A percentile compares a stretch with the other conserved stretches of the same genome.
Evolutionary conservation across 2,113 vertebrate genomes (phyloP).

Genomic region (Calyptommatus sinebrachiatus): DNA sequence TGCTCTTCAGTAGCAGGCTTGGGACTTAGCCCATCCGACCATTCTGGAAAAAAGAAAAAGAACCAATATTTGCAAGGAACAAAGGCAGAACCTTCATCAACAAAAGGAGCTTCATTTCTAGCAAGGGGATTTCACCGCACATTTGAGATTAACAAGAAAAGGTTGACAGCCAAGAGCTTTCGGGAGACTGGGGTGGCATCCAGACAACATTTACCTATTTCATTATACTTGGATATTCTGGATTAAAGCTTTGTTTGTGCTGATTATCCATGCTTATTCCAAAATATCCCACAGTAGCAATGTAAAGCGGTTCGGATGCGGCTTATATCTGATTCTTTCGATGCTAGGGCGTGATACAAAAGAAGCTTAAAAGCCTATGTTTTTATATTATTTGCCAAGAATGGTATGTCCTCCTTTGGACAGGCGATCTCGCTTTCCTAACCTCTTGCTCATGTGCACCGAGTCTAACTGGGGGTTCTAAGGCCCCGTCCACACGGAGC

Average conservation of each 20-base stretch:
- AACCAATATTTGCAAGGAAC: slow-evolving; percentile 34
- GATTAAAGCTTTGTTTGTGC: no score
- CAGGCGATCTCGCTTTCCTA: neutral
- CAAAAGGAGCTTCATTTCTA: slow-evolving; percentile 2
- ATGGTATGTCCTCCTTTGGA: slow-evolving; percentile 51
- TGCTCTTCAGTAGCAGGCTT: neutral
- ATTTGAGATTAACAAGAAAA: no score
- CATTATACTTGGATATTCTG: no score
- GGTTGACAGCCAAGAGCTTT: no score
- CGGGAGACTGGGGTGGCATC: no score
- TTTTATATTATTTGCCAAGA: slow-evolving; percentile 55
- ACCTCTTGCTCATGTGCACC: neutral
- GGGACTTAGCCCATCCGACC: neutral
- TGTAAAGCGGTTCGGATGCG: no score
- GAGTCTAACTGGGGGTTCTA: neutral
- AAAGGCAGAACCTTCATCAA: slow-evolving; percentile 68
- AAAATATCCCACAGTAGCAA: no score
- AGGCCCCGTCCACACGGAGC: no score
- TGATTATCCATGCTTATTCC: no score
- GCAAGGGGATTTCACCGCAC: no score
- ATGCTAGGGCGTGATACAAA: slow-evolving; percentile 7
- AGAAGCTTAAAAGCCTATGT: slow-evolving; percentile 62
- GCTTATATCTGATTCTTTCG: no score
- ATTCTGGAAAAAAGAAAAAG: neutral
- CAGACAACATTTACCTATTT: no score